These are phyloP conservation scores for Stichopus chloronotus DNA, from an alignment of 35 echinoderm and acorn worm genomes.

Conservation along the genomic window DNA sequence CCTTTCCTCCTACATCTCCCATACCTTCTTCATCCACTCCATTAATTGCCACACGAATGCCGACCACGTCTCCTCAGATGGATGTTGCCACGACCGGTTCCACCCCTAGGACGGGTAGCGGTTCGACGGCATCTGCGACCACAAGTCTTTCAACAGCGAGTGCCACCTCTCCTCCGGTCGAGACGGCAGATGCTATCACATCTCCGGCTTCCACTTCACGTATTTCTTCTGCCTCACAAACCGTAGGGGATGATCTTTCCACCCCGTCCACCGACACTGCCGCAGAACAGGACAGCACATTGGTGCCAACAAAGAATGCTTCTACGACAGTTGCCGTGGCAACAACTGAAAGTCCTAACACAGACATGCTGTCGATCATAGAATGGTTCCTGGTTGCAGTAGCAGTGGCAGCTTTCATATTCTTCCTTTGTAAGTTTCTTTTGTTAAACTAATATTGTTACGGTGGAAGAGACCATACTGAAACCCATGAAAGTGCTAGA, in stretches of 20 bases:
- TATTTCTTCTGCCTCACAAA: background rate
- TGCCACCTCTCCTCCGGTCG: background rate
- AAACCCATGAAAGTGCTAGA: too few relatives aligned
- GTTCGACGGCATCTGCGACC: background rate
- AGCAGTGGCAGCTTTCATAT: conserved; percentile 18
- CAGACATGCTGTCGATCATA: background rate
- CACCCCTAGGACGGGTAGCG: background rate
- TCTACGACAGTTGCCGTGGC: background rate
- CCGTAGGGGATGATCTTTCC: background rate
- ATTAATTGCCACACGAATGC: background rate
- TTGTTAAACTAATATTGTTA: background rate
- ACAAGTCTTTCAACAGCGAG: conserved; percentile 26
- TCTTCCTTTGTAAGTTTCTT: conserved; percentile 17
- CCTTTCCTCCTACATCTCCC: background rate
- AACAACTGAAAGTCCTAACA: background rate
- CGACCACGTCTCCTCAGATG: background rate
- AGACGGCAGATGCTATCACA: background rate
- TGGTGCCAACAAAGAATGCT: background rate
- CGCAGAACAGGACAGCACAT: background rate
- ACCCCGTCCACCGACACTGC: background rate
- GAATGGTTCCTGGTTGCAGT: conserved; percentile 35
- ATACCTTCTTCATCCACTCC: background rate
- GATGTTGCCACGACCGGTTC: background rate
- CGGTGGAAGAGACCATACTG: too few relatives aligned
- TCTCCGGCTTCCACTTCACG: background rate